A percentile compares a stretch with the other conserved stretches of the same genome.
These are phyloP conservation scores for Bombus difficillimus DNA, from an alignment of 1,140 invertebrate genomes.

Conservation along the genomic window DNA sequence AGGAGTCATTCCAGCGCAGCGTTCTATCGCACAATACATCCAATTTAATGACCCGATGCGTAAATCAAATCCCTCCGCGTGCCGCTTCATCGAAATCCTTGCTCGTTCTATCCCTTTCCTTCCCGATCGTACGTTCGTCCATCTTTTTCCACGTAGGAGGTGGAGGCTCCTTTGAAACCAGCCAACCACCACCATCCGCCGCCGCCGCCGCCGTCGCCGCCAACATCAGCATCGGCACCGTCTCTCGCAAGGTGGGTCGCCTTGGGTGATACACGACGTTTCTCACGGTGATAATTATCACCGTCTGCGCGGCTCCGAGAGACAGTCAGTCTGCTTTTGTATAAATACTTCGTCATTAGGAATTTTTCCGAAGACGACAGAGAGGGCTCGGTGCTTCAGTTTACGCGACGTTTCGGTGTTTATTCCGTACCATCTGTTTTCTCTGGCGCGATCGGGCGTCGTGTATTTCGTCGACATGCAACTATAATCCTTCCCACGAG, in stretches of 20 bases:
- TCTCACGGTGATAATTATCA: constrained; percentile 57
- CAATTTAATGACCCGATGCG: constrained; percentile 72
- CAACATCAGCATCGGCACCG: constrained; percentile 53
- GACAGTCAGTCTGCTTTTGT: constrained; percentile 8
- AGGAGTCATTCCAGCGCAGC: constrained; percentile 60
- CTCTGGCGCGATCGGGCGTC: too few species aligned
- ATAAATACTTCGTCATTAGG: constrained; percentile 15
- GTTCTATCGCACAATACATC: constrained; percentile 69
- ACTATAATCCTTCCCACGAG: too few species aligned
- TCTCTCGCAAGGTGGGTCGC: constrained; percentile 63
- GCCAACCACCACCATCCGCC: constrained; percentile 41
- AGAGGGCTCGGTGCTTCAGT: neutral
- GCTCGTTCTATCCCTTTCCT: constrained; percentile 12
- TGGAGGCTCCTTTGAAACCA: constrained; percentile 59
- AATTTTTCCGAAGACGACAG: neutral
- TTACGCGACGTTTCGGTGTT: too few species aligned
- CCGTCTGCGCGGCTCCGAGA: constrained; percentile 12
- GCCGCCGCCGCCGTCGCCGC: constrained; percentile 13
- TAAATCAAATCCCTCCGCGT: constrained; percentile 69
- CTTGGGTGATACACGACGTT: constrained; percentile 66
- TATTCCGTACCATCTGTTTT: too few species aligned
- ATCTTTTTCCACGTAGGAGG: constrained; percentile 30
- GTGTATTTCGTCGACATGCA: too few species aligned
- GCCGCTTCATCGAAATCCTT: constrained; percentile 21
- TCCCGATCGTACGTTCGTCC: constrained; percentile 29